Evolutionary conservation across 2,888 invertebrate genomes (phyloP).

Genomic region (Aleiodes leptofemur): DNA sequence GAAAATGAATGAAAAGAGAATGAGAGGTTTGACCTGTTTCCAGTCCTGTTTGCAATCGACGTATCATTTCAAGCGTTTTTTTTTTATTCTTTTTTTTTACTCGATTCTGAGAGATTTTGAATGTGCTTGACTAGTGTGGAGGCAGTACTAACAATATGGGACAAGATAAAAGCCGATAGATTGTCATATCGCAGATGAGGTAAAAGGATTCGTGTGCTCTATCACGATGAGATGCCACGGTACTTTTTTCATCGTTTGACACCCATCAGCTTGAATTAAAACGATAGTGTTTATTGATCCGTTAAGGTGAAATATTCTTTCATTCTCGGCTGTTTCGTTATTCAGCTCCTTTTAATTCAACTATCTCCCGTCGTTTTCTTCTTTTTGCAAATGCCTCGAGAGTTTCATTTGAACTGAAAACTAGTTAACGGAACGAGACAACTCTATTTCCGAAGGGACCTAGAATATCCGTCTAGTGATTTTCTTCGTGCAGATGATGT

Average conservation of each 20-base stretch:
- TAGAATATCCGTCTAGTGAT: constrained; percentile 12
- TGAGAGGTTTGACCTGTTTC: constrained; percentile 10
- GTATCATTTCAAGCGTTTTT: too few relatives aligned
- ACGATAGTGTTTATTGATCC: constrained; percentile 28
- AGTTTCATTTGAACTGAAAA: constrained; percentile 26
- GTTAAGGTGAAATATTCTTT: constrained; percentile 5
- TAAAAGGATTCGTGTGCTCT: constrained; percentile 26
- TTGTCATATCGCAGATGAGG: constrained; percentile 8
- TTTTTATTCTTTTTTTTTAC: too few relatives aligned
- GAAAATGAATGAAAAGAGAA: too few relatives aligned
- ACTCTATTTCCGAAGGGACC: constrained; percentile 24
- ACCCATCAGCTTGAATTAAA: constrained; percentile 14
- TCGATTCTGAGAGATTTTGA: not conserved
- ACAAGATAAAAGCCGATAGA: constrained; percentile 12
- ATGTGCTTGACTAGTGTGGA: not conserved
- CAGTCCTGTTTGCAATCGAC: not conserved
- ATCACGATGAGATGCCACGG: not conserved
- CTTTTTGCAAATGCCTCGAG: not conserved
- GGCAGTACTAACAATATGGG: constrained; percentile 20
- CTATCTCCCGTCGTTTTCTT: not conserved
- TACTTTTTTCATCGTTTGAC: not conserved
- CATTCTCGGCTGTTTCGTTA: not conserved
- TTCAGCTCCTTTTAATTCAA: constrained; percentile 1
- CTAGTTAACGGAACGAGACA: constrained; percentile 23
- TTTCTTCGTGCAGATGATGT: constrained; percentile 21